phyloP scores from a whole-genome alignment of 1,140 invertebrate species.

The Drosophila orosa region DNA sequence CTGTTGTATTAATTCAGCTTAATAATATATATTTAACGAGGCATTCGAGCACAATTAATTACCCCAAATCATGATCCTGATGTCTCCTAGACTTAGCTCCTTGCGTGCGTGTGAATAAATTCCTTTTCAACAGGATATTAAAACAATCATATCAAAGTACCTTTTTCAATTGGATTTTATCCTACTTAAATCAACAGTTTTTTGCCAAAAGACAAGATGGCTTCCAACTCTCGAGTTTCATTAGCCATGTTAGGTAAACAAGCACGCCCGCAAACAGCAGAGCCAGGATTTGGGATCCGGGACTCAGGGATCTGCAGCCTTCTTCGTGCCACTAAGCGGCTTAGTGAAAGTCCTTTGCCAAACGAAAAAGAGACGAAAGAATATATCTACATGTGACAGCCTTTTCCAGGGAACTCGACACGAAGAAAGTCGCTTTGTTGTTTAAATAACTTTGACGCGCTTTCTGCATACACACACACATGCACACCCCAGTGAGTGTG shows the following conservation, averaged over 20 bases:
- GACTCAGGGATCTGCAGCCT: constrained; percentile 20
- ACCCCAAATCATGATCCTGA: not conserved
- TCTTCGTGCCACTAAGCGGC: constrained; percentile 60
- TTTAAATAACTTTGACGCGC: constrained; percentile 79
- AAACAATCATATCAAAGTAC: constrained; percentile 21
- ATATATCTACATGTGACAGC: constrained; percentile 21
- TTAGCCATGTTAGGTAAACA: constrained; percentile 66
- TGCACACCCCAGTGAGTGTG: constrained; percentile 3
- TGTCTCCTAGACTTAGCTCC: not conserved
- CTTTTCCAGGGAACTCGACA: constrained; percentile 27
- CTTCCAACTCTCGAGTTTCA: constrained; percentile 64
- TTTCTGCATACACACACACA: constrained; percentile 35
- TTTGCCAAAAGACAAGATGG: constrained; percentile 23
- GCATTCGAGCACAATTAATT: not conserved
- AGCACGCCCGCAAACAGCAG: constrained; percentile 22
- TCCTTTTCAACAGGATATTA: constrained; percentile 5
- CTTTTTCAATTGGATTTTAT: constrained; percentile 19
- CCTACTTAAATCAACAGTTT: constrained; percentile 27
- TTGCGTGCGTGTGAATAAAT: not conserved
- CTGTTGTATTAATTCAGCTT: not conserved
- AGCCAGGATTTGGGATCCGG: constrained; percentile 22
- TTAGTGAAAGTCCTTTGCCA: constrained; percentile 71
- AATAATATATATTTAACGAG: not conserved
- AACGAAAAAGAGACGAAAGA: constrained; percentile 27
- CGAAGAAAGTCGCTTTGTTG: constrained; percentile 44